Evolutionary conservation across 2,113 vertebrate species (phyloP).

Genomic region (cat (Felis catus)): F.catus_Fca126_mat1.0 CM031411.1:28373001-28373500

Average conservation of each 20-base stretch:
- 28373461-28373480: not conserved
- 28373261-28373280: not conserved
- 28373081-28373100: not conserved
- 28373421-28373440: not conserved
- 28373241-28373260: not conserved
- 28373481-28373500: not conserved
- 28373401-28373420: not conserved
- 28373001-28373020: constrained; percentile 10
- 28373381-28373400: not conserved
- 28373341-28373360: not conserved
- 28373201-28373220: not conserved
- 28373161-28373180: constrained; percentile 10
- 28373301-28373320: not conserved
- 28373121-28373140: not conserved
- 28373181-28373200: not conserved
- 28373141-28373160: not conserved
- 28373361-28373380: not conserved
- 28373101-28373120: not conserved
- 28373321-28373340: not conserved
- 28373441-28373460: not conserved
- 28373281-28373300: not conserved
- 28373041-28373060: not conserved
- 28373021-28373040: not conserved
- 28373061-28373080: not conserved
- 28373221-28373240: not conserved